Conservation (phyloP, 1,140 invertebrate genomes). For the Zaprionus camerounensis region DNA sequence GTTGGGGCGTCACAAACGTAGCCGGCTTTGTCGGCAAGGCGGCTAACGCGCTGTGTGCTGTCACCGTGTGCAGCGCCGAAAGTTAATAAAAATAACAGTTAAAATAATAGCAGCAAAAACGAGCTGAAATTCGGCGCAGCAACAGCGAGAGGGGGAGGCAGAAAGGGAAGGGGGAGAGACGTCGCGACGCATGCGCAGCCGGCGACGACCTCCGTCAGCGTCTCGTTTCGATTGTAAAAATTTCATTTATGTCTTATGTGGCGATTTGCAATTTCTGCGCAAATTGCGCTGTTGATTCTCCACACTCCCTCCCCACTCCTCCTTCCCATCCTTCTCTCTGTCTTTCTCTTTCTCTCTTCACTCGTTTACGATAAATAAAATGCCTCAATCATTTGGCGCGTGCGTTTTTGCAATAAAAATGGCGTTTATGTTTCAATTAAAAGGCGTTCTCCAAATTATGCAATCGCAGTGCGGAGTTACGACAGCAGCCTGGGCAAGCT, state of each 20-base stretch:
- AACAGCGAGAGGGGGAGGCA: background rate
- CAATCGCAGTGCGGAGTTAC: conserved; percentile 39
- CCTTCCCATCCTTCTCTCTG: background rate
- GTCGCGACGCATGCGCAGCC: conserved; percentile 35
- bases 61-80: conserved; percentile 47
- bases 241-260: conserved; percentile 81
- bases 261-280: conserved; percentile 78
- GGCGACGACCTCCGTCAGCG: conserved; percentile 44
- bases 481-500: background rate
- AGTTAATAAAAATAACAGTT: conserved; percentile 76
- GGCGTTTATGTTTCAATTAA: conserved; percentile 76
- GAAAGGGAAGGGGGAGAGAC: background rate
- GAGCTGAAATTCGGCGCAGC: conserved; percentile 1
- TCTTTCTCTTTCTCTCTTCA: background rate
- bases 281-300: conserved; percentile 50
- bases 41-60: conserved; percentile 20
- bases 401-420: conserved; percentile 75
- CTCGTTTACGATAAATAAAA: conserved; percentile 51
- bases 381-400: conserved; percentile 62
- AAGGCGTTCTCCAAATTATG: conserved; percentile 61
- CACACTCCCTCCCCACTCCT: background rate
- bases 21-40: conserved; percentile 47
- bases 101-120: conserved; percentile 56
- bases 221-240: conserved; percentile 77
- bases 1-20: conserved; percentile 58